A percentile compares a stretch with the other conserved stretches of the same genome.
Conservation (phyloP, 1,140 invertebrate genomes). For the Hirudo medicinalis region DNA sequence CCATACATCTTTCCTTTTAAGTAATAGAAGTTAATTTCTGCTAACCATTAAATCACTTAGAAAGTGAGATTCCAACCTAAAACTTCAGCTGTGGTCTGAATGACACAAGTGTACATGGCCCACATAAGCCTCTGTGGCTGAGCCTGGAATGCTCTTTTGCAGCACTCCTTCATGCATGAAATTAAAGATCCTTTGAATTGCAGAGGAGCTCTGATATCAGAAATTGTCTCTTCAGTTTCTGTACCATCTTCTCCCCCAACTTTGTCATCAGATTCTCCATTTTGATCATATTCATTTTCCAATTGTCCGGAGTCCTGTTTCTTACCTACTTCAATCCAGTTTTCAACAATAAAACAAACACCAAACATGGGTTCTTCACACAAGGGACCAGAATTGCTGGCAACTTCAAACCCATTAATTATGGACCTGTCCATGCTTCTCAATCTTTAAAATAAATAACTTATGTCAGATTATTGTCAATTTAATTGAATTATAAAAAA, state of each 20-base stretch:
- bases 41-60: background rate
- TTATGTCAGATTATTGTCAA: too few species aligned
- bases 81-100: conserved; percentile 78
- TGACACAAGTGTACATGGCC: conserved; percentile 89
- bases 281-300: background rate
- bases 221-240: background rate
- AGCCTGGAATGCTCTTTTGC: conserved; percentile 70
- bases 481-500: background rate
- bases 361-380: conserved; percentile 94
- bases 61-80: conserved; percentile 57
- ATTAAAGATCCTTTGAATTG: conserved; percentile 73
- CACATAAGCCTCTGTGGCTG: conserved; percentile 80
- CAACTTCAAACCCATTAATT: conserved; percentile 86
- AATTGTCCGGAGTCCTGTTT: background rate
- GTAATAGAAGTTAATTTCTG: background rate
- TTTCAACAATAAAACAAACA: conserved; percentile 42
- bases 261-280: conserved; percentile 26
- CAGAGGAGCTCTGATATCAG: conserved; percentile 13
- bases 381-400: conserved; percentile 69
- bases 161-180: conserved; percentile 75
- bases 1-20: conserved; percentile 74
- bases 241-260: conserved; percentile 17
- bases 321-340: conserved; percentile 7
- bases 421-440: conserved; percentile 45
- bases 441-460: conserved; percentile 13